These are phyloP conservation scores for Eilema sororculum DNA, from an alignment of 2,888 invertebrate species.

Conservation along the genomic window DNA sequence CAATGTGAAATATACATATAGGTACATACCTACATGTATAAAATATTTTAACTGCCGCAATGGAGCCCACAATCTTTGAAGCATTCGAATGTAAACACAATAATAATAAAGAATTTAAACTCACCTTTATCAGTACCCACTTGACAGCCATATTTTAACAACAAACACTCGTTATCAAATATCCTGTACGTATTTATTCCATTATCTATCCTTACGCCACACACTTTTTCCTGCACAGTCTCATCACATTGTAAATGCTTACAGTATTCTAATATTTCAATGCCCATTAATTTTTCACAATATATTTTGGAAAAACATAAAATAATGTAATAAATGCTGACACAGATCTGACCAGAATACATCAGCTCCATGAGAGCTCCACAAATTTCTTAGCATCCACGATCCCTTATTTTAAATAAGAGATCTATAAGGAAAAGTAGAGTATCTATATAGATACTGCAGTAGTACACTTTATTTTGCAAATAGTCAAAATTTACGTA, in stretches of 20 bases:
- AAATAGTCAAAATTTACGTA: not conserved
- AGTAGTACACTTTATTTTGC: not conserved
- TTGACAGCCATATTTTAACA: conserved; percentile 68
- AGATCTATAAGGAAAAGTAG: not conserved
- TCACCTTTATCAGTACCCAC: conserved; percentile 60
- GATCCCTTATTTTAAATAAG: not conserved
- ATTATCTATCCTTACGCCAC: conserved; percentile 64
- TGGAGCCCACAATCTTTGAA: too few species aligned
- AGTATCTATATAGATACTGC: too few species aligned
- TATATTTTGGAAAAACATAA: conserved; percentile 25
- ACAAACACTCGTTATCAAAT: conserved; percentile 71
- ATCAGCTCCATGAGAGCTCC: not conserved
- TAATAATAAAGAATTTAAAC: conserved; percentile 8
- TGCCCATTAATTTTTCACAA: conserved; percentile 22
- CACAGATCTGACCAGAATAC: not conserved
- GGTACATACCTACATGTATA: too few species aligned
- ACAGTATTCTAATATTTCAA: conserved; percentile 56
- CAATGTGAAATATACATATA: too few species aligned
- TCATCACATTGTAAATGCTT: conserved; percentile 56
- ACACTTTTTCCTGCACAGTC: conserved; percentile 49
- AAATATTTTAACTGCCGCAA: too few species aligned
- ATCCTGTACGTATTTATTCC: conserved; percentile 57
- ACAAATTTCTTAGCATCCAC: not conserved
- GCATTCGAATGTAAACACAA: too few species aligned
- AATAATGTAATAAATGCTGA: conserved; percentile 13